phyloP scores from a whole-genome alignment of 2,797 vertebrate species.

The Allenopithecus nigroviridis region DNA sequence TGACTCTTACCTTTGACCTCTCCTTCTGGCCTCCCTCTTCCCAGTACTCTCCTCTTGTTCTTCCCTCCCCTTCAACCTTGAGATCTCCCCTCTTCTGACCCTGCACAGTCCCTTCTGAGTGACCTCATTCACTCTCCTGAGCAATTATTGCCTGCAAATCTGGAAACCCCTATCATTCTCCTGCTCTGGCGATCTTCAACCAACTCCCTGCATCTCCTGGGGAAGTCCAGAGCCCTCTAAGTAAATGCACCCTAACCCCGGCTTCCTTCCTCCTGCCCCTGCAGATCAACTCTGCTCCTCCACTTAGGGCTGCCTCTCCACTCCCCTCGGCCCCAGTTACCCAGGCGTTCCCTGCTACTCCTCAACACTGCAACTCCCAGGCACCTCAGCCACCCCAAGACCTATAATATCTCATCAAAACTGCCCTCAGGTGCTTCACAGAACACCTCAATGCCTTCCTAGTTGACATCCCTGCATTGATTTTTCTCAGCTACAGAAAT shows the following conservation, averaged over 20 bases:
- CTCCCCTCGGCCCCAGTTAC: rapidly evolving
- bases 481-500: not conserved
- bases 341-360: too few species aligned
- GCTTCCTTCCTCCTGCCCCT: not conserved
- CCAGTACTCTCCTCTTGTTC: not conserved
- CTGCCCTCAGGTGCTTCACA: not conserved
- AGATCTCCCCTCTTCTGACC: too few species aligned
- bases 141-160: not conserved
- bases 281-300: not conserved
- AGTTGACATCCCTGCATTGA: not conserved
- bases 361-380: too few species aligned
- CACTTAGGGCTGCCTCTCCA: too few species aligned
- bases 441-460: not conserved
- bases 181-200: not conserved
- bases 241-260: not conserved
- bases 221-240: not conserved
- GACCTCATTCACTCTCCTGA: too few species aligned
- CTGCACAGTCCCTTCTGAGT: not conserved
- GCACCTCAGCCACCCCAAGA: not conserved
- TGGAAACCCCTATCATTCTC: too few species aligned
- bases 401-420: too few species aligned
- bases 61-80: too few species aligned
- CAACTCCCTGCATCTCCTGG: rapidly evolving
- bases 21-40: rapidly evolving
- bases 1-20: rapidly evolving